A percentile compares a stretch with the other conserved stretches of the same genome.
Evolutionary conservation across 2,797 vertebrate genomes (phyloP).

Genomic region (Cyprinella venusta): DNA sequence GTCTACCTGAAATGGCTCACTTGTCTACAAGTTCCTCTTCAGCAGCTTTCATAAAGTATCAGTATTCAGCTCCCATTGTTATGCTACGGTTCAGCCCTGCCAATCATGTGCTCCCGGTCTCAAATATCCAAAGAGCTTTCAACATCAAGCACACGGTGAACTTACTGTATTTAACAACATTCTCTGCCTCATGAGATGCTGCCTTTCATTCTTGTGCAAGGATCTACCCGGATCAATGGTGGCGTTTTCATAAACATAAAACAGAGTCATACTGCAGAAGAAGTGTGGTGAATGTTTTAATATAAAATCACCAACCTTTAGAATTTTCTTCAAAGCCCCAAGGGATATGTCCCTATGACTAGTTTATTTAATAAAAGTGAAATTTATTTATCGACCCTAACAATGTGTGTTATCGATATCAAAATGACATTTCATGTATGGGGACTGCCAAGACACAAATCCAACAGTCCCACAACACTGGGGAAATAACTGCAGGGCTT

Average conservation of each 20-base stretch:
- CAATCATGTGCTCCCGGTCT: constrained; percentile 24
- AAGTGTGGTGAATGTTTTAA: background rate
- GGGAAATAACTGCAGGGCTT: constrained; percentile 8
- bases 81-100: constrained; percentile 5
- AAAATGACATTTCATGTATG: background rate
- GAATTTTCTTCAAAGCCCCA: background rate
- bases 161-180: constrained; percentile 30
- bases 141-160: background rate
- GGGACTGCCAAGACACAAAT: background rate
- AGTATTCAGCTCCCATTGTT: constrained; percentile 39
- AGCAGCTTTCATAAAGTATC: constrained; percentile 14
- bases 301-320: background rate
- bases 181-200: background rate
- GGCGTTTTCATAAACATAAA: constrained; percentile 2
- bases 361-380: background rate
- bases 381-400: background rate
- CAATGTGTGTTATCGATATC: background rate
- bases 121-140: constrained; percentile 7
- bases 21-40: background rate
- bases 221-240: background rate
- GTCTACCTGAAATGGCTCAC: constrained; percentile 14
- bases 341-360: background rate
- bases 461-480: background rate
- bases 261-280: background rate
- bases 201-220: constrained; percentile 14